Base-by-base conservation (phyloP, 2,888 invertebrate species). In the Artemia sinica region DNA sequence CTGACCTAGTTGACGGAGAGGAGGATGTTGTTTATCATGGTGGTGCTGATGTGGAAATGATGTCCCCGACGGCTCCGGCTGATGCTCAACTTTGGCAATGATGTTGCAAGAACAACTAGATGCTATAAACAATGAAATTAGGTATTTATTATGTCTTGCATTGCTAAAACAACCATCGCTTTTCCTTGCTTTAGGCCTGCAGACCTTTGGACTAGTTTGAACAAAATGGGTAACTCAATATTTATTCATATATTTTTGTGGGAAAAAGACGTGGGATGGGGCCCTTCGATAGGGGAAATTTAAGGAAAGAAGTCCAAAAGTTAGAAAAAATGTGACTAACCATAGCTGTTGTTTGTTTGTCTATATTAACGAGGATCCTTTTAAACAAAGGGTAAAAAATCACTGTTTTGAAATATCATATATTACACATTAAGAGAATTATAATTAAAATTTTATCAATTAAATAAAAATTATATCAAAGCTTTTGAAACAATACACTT, bases 41-140 rank as follows among this genome's bases (percentile, higher is more conserved):
- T 14, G 52, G 68, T 12, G 65, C 49, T 49, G 70, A 69, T 8
- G 65, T 65, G 18, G 69, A 58, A 14, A 73, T 75, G 71, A 71
- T 77, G 66, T 87, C 86, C 65, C 87, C 87, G 0, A 77, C 78
- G 9, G 82, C 82, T 49, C 84, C 80, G 77, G 89, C 91, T 5
- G 97, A 98, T 80, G 96, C 98, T 67, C 97, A 97, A 93, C 96
- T 0, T 81, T 98, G 73, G 98, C 98, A 66, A 86, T 96, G 78
- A 96, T 98, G 93, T 83, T 99, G 74, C 98, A 99, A 79, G 97
- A 99, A 76, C 96, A 98, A 79, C 82, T 99, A 72, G 97, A 99
- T 82, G 98, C 97, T 76, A 99, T 99, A 79, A 98, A 99, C 81
- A 96, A 96, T 75, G 98, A 99, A 84, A 99, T 98, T 75, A 84